Evolutionary conservation across 2,888 invertebrate genomes (phyloP).

Genomic region (Sepiola atlantica): DNA sequence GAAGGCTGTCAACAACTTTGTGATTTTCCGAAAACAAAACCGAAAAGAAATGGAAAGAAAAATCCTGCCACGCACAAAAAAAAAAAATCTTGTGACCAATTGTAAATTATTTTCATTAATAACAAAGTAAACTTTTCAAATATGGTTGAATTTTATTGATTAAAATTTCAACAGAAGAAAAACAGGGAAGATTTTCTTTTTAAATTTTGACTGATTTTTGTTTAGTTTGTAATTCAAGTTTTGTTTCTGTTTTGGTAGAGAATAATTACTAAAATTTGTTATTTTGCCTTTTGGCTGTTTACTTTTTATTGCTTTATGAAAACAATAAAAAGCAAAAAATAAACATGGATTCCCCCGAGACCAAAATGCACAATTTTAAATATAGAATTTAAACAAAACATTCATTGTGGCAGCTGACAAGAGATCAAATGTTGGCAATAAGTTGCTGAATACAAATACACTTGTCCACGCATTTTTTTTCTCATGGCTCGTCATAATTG

Average conservation of each 20-base stretch:
- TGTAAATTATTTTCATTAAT: neutral
- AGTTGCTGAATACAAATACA: neutral
- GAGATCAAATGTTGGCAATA: constrained; percentile 32
- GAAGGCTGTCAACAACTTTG: neutral
- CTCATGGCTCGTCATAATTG: neutral
- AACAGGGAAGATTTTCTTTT: neutral
- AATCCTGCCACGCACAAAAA: neutral
- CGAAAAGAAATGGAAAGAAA: neutral
- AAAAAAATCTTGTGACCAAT: neutral
- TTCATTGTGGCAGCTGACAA: neutral
- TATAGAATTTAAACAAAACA: neutral
- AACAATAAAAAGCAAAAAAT: neutral
- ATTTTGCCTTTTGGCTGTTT: constrained; percentile 16
- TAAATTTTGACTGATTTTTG: neutral
- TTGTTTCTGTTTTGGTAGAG: neutral
- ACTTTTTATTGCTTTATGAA: neutral
- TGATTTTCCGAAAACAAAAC: neutral
- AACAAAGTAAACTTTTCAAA: neutral
- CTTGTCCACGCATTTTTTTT: neutral
- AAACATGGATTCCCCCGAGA: neutral
- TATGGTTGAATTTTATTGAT: neutral
- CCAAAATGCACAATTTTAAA: neutral
- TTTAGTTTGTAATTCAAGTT: neutral
- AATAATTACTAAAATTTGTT: neutral
- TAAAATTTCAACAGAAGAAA: neutral